phyloP scores from a whole-genome alignment of 2,113 vertebrate species.

The Hemiscyllium ocellatum region DNA sequence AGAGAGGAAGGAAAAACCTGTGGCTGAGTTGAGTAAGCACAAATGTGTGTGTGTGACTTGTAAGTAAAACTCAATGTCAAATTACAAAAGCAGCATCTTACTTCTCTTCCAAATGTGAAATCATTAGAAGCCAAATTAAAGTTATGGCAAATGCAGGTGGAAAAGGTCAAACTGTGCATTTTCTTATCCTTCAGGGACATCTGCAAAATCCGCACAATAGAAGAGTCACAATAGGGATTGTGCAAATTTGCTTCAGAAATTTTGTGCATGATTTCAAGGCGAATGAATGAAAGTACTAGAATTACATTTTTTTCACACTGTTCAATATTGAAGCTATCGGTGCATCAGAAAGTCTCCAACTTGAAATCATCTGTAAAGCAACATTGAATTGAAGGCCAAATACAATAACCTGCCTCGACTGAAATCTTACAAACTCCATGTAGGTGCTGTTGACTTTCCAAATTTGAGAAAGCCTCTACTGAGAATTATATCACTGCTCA shows the following conservation, averaged over 20 bases:
- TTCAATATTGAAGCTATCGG: conserved; percentile 49
- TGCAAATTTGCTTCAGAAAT: conserved; percentile 44
- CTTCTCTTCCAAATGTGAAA: conserved; percentile 42
- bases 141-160: conserved; percentile 43
- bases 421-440: too few species aligned
- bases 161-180: conserved; percentile 36
- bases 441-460: too few species aligned
- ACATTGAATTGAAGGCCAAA: too few species aligned
- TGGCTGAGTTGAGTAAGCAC: too few species aligned
- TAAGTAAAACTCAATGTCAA: conserved; percentile 5
- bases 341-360: conserved; percentile 44
- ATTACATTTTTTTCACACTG: conserved; percentile 45
- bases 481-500: too few species aligned
- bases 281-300: conserved; percentile 41
- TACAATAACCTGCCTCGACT: too few species aligned
- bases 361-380: too few species aligned
- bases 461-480: too few species aligned
- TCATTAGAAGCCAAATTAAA: conserved; percentile 44
- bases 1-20: too few species aligned
- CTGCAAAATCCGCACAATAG: conserved; percentile 40
- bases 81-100: conserved; percentile 45
- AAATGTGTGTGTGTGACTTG: too few species aligned
- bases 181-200: conserved; percentile 41
- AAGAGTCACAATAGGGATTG: conserved; percentile 41
- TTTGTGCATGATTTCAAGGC: conserved; percentile 44